phyloP scores from a whole-genome alignment of 92 coral and sea anemone species.

The Siderastrea radians region DNA sequence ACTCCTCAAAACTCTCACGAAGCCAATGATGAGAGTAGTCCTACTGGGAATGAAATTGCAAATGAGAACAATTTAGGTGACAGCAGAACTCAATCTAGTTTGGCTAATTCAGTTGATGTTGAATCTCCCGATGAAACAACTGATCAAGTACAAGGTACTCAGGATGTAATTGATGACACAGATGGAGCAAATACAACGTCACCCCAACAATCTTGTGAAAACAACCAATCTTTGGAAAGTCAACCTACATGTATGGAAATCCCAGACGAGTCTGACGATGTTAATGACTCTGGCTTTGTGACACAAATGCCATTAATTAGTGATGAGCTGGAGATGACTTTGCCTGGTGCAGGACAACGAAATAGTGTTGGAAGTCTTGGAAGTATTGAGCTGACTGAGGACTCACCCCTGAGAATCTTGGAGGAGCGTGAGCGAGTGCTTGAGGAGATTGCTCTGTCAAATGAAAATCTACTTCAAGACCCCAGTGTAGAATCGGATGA shows the following conservation, averaged over 20 bases:
- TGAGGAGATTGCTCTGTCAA: slow-evolving; percentile 69
- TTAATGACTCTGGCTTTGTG: not conserved
- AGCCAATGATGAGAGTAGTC: not conserved
- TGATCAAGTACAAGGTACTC: slow-evolving; percentile 6
- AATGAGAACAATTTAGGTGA: not conserved
- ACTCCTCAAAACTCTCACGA: not conserved
- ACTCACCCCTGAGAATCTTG: slow-evolving; percentile 86
- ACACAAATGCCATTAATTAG: slow-evolving; percentile 1
- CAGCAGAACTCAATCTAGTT: slow-evolving; percentile 1
- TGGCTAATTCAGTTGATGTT: slow-evolving; percentile 19
- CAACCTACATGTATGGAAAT: slow-evolving; percentile 50
- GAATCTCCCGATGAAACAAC: slow-evolving; percentile 23
- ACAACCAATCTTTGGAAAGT: not conserved
- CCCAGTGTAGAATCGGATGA: slow-evolving; percentile 49
- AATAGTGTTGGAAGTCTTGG: slow-evolving; percentile 56
- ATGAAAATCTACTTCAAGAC: slow-evolving; percentile 56
- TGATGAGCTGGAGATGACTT: slow-evolving; percentile 31
- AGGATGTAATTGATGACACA: not conserved
- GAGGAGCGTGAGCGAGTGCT: slow-evolving; percentile 85
- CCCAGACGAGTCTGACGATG: slow-evolving; percentile 14
- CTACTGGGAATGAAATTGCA: not conserved
- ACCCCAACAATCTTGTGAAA: not conserved
- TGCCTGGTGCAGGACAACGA: slow-evolving; percentile 28
- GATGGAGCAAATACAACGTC: slow-evolving; percentile 1
- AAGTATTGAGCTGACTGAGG: slow-evolving; percentile 91